Evolutionary conservation across 2,888 invertebrate species (phyloP).

Genomic region (Iselma pallidipennis): DNA sequence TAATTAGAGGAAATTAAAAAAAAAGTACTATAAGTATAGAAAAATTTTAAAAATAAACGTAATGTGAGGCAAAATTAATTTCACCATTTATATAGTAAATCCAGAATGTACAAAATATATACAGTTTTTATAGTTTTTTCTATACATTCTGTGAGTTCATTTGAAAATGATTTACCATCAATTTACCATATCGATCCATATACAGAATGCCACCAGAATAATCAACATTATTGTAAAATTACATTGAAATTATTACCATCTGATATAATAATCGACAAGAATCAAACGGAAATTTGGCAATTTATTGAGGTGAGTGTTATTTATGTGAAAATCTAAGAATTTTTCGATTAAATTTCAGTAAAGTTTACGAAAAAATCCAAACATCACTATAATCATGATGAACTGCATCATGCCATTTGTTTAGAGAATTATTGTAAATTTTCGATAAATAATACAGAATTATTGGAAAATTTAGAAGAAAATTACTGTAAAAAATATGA

Average conservation of each 20-base stretch:
- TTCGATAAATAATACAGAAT: not conserved
- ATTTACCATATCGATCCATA: constrained; percentile 16
- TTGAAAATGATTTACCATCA: constrained; percentile 9
- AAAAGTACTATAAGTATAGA: no score
- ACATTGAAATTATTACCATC: constrained; percentile 14
- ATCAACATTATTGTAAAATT: constrained; percentile 8
- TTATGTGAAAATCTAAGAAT: not conserved
- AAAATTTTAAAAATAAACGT: no score
- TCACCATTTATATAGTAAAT: no score
- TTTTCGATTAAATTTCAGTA: constrained; percentile 11
- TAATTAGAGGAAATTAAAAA: no score
- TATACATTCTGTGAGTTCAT: not conserved
- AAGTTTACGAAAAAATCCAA: constrained; percentile 31
- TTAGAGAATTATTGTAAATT: constrained; percentile 27
- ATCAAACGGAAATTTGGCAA: constrained; percentile 31
- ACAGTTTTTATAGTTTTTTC: not conserved
- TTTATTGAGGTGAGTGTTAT: constrained; percentile 24
- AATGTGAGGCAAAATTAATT: no score
- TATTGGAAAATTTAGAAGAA: constrained; percentile 11
- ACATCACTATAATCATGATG: constrained; percentile 35
- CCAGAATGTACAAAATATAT: no score
- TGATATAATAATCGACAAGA: constrained; percentile 4
- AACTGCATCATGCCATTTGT: constrained; percentile 35
- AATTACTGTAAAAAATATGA: constrained; percentile 28
- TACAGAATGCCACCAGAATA: constrained; percentile 7